Base-by-base conservation (phyloP, 1,140 invertebrate genomes). In the Rhopalosiphum padi region DNA sequence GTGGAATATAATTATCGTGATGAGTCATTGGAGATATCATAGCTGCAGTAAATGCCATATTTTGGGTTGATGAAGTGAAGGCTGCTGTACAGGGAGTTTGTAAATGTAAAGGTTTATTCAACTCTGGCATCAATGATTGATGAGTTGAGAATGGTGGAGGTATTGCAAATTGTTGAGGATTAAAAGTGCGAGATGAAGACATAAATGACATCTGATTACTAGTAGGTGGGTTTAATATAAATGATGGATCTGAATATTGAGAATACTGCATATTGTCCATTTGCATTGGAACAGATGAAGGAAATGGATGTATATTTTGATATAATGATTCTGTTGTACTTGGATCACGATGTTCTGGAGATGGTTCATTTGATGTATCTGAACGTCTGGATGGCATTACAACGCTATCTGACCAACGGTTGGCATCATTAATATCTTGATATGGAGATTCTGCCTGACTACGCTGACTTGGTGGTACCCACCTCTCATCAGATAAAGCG, bases 1-100 rank as follows among this genome's bases (percentile, higher is more conserved):
- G 94, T 37, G 43, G 90, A 93, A 86, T 93, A 43, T 86, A 93
- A 55, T 93, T 93, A 85, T 93, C 91, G 0, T 82, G 77, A 88
- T 95, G 95, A 88, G 94, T 82, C 35, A 93, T 94, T 23, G 96
- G 96, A 35, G 96, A 96, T 37, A 97, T 97, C 96, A 98, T 97
- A 1, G 97, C 96, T 15, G 97, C 97, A 7, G 97, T 97, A 4
- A 97, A 95, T 0, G 97, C 97, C 96, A 97, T 97, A 94, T 97
- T 97, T 94, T 97, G 97, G 83, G 97, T 96, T 7, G 97, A 97
- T 30, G 97, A 96, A 11, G 97, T 97, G 94, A 98, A 98, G 21
- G 97, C 96, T 8, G 97, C 97, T 8, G 96, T 96, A 95, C 97
- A 97, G 1, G 97, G 95, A 30, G 96, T 96, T 93, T 94, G 94